Conservation (phyloP, 2,888 invertebrate genomes). For the Drosophila nr. perissopoda region DNA sequence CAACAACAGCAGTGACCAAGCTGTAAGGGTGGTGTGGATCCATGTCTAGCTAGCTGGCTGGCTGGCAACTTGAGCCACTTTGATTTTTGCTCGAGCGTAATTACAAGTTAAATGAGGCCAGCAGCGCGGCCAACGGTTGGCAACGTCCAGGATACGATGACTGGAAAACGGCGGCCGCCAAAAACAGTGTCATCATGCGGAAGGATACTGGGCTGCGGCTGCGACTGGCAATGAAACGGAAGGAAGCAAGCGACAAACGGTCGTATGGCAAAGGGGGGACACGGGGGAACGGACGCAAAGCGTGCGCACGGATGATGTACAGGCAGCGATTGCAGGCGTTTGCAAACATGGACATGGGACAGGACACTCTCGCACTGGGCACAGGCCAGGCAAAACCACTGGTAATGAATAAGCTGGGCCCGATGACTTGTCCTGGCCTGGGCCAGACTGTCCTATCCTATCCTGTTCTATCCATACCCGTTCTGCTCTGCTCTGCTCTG, state of each 20-base stretch:
- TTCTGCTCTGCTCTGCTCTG: not conserved
- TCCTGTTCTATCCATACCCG: constrained; percentile 12
- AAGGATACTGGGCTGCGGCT: constrained; percentile 70
- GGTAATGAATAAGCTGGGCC: constrained; percentile 71
- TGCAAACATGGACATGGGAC: constrained; percentile 32
- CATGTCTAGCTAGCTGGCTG: constrained; percentile 1
- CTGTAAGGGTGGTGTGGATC: not conserved
- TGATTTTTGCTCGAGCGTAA: constrained; percentile 80
- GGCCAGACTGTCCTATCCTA: constrained; percentile 14
- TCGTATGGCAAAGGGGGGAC: constrained; percentile 18
- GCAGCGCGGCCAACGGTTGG: constrained; percentile 53
- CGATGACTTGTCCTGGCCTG: constrained; percentile 26
- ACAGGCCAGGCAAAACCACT: constrained; percentile 58
- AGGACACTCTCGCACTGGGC: constrained; percentile 27
- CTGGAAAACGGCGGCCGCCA: constrained; percentile 64
- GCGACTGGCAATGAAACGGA: constrained; percentile 77
- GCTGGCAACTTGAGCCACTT: constrained; percentile 80
- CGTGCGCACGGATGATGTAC: constrained; percentile 69
- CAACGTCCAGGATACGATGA: constrained; percentile 51
- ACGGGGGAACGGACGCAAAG: constrained; percentile 51
- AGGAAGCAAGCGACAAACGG: constrained; percentile 68
- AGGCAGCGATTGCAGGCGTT: constrained; percentile 66
- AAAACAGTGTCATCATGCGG: constrained; percentile 80
- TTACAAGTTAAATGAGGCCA: constrained; percentile 84
- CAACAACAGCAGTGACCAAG: constrained; percentile 38